Conservation (phyloP, 2,797 vertebrate genomes). For the Sternarchorhynchus goeldii region DNA sequence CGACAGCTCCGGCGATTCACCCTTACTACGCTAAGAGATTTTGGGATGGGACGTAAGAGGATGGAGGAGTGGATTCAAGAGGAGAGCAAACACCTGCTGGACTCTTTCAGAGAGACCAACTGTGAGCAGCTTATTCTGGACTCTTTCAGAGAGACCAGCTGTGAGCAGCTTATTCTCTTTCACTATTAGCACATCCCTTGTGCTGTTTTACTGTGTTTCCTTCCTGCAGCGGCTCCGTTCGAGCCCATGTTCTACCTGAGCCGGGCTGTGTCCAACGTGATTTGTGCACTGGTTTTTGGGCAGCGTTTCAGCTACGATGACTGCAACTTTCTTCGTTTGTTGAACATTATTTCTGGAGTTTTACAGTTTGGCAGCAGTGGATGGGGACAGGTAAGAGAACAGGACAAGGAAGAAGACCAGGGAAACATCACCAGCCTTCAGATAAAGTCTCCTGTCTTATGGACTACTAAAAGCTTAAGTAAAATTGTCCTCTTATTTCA, state of each 20-base stretch:
- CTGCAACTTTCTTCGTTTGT: conserved; percentile 64
- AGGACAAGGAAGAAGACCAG: too few relatives aligned
- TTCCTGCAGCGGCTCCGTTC: conserved; percentile 58
- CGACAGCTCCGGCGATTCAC: conserved; percentile 69
- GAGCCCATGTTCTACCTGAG: conserved; percentile 64
- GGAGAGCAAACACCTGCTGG: conserved; percentile 64
- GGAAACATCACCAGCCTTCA: too few relatives aligned
- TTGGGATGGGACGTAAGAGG: conserved; percentile 74
- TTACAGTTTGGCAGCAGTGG: conserved; percentile 56
- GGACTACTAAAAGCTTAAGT: neutral
- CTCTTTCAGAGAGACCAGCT: too few relatives aligned
- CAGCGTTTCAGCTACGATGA: conserved; percentile 73
- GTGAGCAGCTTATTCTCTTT: too few relatives aligned
- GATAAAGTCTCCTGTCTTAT: too few relatives aligned
- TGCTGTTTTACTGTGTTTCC: neutral
- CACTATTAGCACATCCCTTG: too few relatives aligned
- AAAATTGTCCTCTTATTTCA: neutral
- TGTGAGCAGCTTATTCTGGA: conserved; percentile 20
- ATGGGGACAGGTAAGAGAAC: conserved; percentile 64
- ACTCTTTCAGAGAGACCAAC: conserved; percentile 50
- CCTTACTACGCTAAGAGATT: conserved; percentile 70
- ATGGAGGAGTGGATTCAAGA: conserved; percentile 76
- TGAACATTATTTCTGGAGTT: conserved; percentile 51
- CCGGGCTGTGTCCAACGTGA: conserved; percentile 72
- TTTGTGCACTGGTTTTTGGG: conserved; percentile 75